These are phyloP conservation scores for Diarsia mendica DNA, from an alignment of 2,888 invertebrate genomes.

Conservation along the genomic window DNA sequence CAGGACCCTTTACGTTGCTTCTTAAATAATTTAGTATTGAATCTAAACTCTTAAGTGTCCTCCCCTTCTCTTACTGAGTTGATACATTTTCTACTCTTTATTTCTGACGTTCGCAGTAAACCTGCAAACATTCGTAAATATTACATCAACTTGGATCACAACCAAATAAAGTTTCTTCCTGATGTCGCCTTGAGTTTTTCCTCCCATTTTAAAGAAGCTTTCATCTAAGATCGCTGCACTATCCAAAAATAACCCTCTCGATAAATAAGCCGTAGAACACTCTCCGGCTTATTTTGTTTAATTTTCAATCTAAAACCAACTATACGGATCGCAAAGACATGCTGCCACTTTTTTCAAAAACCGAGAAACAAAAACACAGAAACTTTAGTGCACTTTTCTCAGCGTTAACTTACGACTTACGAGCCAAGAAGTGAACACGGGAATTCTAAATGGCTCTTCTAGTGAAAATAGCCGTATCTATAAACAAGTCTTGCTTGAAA, in stretches of 20 bases:
- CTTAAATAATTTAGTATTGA: slow-evolving; percentile 13
- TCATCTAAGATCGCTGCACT: neutral
- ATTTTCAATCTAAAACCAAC: neutral
- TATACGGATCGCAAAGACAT: neutral
- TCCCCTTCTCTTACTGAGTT: neutral
- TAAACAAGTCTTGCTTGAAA: neutral
- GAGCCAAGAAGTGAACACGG: neutral
- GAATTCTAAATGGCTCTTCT: neutral
- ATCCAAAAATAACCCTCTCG: neutral
- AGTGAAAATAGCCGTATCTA: neutral
- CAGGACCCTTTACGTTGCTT: neutral
- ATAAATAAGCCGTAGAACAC: neutral
- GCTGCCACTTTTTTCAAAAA: neutral
- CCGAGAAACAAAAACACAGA: neutral
- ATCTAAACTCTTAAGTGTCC: neutral
- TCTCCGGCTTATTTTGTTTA: too few species aligned
- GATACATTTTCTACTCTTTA: slow-evolving; percentile 2
- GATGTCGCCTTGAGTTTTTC: neutral
- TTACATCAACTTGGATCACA: slow-evolving; percentile 8
- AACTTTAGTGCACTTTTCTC: neutral
- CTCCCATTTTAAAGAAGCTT: neutral
- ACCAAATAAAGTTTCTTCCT: neutral
- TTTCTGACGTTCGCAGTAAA: slow-evolving; percentile 2
- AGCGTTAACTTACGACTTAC: neutral
- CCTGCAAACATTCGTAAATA: slow-evolving; percentile 23